Percentiles rank a stretch among this genome's conserved stretches.
Evolutionary conservation across 2,888 invertebrate species (phyloP).

Genomic region (Eilema caniola): DNA sequence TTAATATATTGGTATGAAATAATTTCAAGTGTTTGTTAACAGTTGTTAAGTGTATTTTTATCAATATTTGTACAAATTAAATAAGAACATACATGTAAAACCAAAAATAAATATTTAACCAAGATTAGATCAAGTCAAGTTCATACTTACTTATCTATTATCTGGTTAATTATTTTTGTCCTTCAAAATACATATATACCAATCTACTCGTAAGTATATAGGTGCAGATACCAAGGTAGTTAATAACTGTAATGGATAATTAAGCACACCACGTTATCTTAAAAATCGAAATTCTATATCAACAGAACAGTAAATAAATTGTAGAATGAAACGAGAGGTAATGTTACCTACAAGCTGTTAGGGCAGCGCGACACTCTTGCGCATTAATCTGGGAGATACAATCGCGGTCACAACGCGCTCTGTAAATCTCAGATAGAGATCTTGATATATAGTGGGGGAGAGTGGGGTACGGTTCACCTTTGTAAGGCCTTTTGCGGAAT

Average conservation of each 20-base stretch:
- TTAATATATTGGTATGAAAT: neutral
- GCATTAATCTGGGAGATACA: conserved; percentile 83
- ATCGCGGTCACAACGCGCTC: conserved; percentile 71
- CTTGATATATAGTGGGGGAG: conserved; percentile 69
- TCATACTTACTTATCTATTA: conserved; percentile 18
- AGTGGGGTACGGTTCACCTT: conserved; percentile 57
- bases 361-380: conserved; percentile 65
- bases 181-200: neutral
- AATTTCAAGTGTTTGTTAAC: conserved; percentile 3
- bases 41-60: neutral
- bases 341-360: conserved; percentile 68
- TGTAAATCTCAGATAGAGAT: conserved; percentile 82
- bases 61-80: no score
- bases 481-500: conserved; percentile 55
- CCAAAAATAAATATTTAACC: no score
- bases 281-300: conserved; percentile 42
- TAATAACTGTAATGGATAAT: conserved; percentile 32
- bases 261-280: conserved; percentile 46
- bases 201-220: neutral
- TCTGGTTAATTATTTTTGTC: conserved; percentile 26
- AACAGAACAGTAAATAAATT: conserved; percentile 57
- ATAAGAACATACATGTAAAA: no score
- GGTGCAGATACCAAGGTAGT: neutral
- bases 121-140: no score
- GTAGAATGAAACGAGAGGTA: conserved; percentile 60